Percentiles rank a stretch among this genome's conserved stretches.
Conservation (phyloP, 2,113 vertebrate genomes). For the Sinosuthora webbiana region DNA sequence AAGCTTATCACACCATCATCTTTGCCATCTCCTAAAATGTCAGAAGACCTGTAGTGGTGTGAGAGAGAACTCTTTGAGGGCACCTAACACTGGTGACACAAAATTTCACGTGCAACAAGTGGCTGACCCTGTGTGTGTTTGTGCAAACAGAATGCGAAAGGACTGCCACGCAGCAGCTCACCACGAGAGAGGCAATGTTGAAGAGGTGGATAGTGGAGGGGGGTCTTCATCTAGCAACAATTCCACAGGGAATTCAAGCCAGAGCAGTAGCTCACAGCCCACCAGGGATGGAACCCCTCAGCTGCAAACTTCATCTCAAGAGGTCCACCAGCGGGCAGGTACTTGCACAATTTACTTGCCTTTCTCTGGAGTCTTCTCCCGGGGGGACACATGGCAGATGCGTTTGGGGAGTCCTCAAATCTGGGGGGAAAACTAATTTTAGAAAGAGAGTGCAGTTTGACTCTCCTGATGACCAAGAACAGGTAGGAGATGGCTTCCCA, state of each 20-base stretch:
- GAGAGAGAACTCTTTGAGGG: neutral
- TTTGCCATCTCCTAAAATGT: neutral
- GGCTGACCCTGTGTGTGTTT: neutral
- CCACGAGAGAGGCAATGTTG: slow-evolving; percentile 79
- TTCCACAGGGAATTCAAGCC: slow-evolving; percentile 79
- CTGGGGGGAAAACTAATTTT: neutral
- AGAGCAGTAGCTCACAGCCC: slow-evolving; percentile 81
- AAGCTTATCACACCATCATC: neutral
- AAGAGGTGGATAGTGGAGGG: slow-evolving; percentile 81
- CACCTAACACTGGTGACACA: neutral
- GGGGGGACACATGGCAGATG: neutral
- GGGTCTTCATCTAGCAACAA: slow-evolving; percentile 72
- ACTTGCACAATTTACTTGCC: neutral
- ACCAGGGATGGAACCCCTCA: slow-evolving; percentile 78
- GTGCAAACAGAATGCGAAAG: slow-evolving; percentile 85
- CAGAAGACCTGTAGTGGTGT: neutral
- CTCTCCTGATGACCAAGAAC: neutral
- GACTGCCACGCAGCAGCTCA: slow-evolving; percentile 87
- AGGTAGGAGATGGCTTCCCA: neutral
- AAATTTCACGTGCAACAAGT: neutral
- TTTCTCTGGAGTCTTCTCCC: neutral
- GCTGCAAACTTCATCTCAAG: slow-evolving; percentile 53
- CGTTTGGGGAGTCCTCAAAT: neutral
- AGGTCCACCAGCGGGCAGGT: slow-evolving; percentile 77
- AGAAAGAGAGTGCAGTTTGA: neutral